Evolutionary conservation across 1,140 invertebrate species (phyloP).

Genomic region (Drosophila malerkotliana): DNA sequence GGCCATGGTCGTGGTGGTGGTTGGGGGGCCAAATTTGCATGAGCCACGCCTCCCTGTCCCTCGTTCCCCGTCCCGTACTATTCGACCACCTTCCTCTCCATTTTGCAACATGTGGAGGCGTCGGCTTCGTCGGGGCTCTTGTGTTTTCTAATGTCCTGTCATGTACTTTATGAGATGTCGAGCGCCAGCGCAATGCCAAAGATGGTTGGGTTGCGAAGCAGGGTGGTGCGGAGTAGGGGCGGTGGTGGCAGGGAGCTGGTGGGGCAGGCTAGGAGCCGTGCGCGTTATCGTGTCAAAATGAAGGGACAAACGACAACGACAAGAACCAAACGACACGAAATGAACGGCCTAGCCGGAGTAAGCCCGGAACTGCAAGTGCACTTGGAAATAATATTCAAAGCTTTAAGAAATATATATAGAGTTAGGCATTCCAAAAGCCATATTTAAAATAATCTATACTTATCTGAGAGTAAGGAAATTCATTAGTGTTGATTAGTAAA

Average conservation of each 20-base stretch:
- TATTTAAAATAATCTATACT: too few species aligned
- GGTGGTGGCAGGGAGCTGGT: not conserved
- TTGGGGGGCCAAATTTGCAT: constrained; percentile 68
- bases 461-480: too few species aligned
- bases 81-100: not conserved
- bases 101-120: constrained; percentile 57
- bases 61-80: not conserved
- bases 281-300: constrained; percentile 81
- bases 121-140: constrained; percentile 53
- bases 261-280: constrained; percentile 37
- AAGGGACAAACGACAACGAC: constrained; percentile 80
- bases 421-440: not conserved
- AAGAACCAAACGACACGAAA: constrained; percentile 73
- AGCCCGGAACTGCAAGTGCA: constrained; percentile 2
- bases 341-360: constrained; percentile 43
- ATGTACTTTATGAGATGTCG: constrained; percentile 83
- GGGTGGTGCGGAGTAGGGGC: not conserved
- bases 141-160: constrained; percentile 82
- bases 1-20: constrained; percentile 1
- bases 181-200: constrained; percentile 79
- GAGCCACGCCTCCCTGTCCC: constrained; percentile 23
- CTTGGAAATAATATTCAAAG: not conserved
- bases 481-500: too few species aligned
- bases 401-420: not conserved
- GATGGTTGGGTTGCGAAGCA: constrained; percentile 48